Evolutionary conservation across 2,113 vertebrate species (phyloP).

Genomic region (Etheostoma spectabile): DNA sequence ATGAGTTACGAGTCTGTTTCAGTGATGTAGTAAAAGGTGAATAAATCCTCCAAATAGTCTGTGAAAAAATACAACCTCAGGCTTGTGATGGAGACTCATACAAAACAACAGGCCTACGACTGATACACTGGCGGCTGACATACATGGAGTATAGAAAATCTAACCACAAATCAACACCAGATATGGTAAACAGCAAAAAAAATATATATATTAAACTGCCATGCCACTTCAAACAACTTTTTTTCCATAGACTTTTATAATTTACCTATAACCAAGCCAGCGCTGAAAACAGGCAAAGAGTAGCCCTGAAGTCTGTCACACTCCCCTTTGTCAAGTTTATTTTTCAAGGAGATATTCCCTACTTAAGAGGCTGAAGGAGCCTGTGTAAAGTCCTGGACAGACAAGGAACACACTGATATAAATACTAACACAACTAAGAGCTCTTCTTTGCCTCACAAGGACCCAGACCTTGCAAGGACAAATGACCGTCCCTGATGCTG

Average conservation of each 20-base stretch:
- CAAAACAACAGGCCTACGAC: slow-evolving; percentile 65
- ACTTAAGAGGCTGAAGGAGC: slow-evolving; percentile 69
- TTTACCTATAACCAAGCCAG: slow-evolving; percentile 52
- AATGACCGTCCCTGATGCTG: slow-evolving; percentile 67
- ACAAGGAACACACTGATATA: slow-evolving; percentile 71
- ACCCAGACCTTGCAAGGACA: slow-evolving; percentile 77
- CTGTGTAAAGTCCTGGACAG: slow-evolving; percentile 58
- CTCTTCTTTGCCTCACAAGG: slow-evolving; percentile 69
- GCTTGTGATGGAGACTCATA: slow-evolving; percentile 73
- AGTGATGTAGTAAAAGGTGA: slow-evolving; percentile 80
- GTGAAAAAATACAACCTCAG: slow-evolving; percentile 69
- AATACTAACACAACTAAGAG: slow-evolving; percentile 76
- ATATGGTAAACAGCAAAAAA: slow-evolving; percentile 65
- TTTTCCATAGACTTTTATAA: slow-evolving; percentile 47
- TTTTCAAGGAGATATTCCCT: slow-evolving; percentile 74
- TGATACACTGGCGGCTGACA: slow-evolving; percentile 69
- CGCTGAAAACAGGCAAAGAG: slow-evolving; percentile 49
- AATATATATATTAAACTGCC: slow-evolving; percentile 63
- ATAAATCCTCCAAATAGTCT: slow-evolving; percentile 80
- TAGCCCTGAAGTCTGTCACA: slow-evolving; percentile 62
- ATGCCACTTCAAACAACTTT: slow-evolving; percentile 48
- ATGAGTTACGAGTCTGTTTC: slow-evolving; percentile 84
- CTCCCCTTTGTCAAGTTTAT: slow-evolving; percentile 69
- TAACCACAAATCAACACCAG: slow-evolving; percentile 66
- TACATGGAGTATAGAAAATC: slow-evolving; percentile 56